These are phyloP conservation scores for Leptinotarsa texana DNA, from an alignment of 1,140 invertebrate species.

Conservation along the genomic window DNA sequence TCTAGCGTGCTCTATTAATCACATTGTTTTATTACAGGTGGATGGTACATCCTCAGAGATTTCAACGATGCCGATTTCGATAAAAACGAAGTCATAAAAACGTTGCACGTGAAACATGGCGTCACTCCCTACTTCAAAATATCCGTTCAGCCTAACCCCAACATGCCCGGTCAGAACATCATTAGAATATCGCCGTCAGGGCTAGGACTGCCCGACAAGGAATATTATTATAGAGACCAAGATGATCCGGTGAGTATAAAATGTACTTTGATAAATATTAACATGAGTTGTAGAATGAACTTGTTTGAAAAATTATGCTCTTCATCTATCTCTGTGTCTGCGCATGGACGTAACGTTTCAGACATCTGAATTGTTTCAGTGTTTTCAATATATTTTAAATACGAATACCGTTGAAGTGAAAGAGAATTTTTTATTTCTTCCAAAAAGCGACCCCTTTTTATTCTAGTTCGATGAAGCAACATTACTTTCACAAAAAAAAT, in stretches of 20 bases:
- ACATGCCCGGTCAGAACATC: conserved; percentile 53
- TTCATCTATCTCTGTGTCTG: no score
- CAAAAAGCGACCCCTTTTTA: no score
- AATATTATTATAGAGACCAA: conserved; percentile 59
- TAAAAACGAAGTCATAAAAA: conserved; percentile 51
- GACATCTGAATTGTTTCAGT: background rate
- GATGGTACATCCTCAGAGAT: conserved; percentile 59
- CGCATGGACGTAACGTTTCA: no score
- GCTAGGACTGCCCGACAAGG: conserved; percentile 60
- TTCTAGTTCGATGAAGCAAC: no score
- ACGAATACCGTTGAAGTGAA: no score
- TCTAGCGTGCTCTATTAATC: no score
- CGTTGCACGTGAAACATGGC: conserved; percentile 57
- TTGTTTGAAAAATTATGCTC: background rate
- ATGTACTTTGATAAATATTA: background rate
- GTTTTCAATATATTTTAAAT: no score
- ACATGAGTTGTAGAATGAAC: background rate
- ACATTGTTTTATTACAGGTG: conserved; percentile 52
- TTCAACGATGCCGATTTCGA: conserved; percentile 59
- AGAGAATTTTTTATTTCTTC: no score
- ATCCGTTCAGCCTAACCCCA: conserved; percentile 58
- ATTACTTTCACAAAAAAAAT: no score
- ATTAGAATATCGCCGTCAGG: conserved; percentile 61
- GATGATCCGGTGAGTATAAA: conserved; percentile 50
- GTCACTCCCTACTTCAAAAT: conserved; percentile 60